Base-by-base conservation (phyloP, 2,797 vertebrate species). In the Streptopelia turtur region DNA sequence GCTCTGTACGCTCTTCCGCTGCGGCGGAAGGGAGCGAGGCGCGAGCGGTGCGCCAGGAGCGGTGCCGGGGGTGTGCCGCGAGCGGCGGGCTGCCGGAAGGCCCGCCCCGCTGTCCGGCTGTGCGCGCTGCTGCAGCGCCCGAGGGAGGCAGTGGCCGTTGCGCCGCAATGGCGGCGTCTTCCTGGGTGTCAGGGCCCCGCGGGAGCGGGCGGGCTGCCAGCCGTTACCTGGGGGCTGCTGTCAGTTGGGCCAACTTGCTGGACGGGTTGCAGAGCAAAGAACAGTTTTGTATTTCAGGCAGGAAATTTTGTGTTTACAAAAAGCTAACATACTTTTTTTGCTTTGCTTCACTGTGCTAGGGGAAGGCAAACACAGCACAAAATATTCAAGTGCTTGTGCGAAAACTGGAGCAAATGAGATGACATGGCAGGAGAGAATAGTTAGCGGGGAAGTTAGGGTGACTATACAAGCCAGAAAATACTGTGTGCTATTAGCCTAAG, bases 161-260 rank as follows among this genome's bases (percentile, higher is more conserved):
- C 27, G 13, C 8, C 18, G 8, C 18, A 1, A 3, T 20, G 16
- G 20, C 9, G 31, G 24, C 18, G 4, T 13, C 10, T 18, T 4
- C 6, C 20, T 8, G n/a, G 20, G 12, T 16, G 16, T 5, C 20
- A 28, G 11, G 28, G 27, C 22, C 13, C 18, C 2, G 37, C 11
- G 43, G 27, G 16, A 5, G n/a, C 15, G 24, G 65, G 16, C 31
- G 2, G 61, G 16, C 22, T 6, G 5, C 1, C 9, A 1, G 10
- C 8, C 12, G 1, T 30, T 10, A 7, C 3, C 8, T 1, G 24
- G 5, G 18, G 2, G 31, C 8, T 16, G 52, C 12, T 25, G 33
- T 5, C 2, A 0, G 3, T 0, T 1, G 3, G 16, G 35, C 2
- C 5, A 2, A 0, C 4, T 11, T 3, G 25, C 2, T 7, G 14